phyloP scores from a whole-genome alignment of 2,888 invertebrate species.

The Rhabditoides inermis region DNA sequence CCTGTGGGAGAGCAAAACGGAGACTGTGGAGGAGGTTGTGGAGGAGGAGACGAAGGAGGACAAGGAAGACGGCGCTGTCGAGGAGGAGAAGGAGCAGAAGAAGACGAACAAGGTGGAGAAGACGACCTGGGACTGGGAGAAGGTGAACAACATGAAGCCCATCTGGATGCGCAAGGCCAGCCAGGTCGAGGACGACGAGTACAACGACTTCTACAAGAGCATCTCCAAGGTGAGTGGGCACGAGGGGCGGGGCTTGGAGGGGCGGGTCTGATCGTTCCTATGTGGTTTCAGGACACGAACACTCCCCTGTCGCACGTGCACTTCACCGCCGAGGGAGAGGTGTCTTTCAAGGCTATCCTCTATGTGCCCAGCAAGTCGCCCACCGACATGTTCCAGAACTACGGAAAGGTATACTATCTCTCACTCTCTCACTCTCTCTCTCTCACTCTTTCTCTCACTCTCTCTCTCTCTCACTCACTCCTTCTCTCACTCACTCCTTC shows the following conservation, averaged over 20 bases:
- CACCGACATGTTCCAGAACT: slow-evolving; percentile 84
- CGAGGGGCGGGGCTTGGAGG: neutral
- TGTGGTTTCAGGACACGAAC: slow-evolving; percentile 30
- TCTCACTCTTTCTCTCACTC: too few relatives aligned
- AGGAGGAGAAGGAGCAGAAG: slow-evolving; percentile 43
- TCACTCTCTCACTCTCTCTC: too few relatives aligned
- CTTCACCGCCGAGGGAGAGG: slow-evolving; percentile 97
- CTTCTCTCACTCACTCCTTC: too few relatives aligned
- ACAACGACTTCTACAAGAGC: slow-evolving; percentile 86
- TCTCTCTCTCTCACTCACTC: too few relatives aligned
- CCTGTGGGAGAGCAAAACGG: slow-evolving; percentile 63
- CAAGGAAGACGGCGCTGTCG: slow-evolving; percentile 47
- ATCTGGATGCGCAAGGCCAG: slow-evolving; percentile 84
- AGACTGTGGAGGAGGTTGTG: slow-evolving; percentile 59
- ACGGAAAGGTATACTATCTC: slow-evolving; percentile 74
- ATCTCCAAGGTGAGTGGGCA: slow-evolving; percentile 66
- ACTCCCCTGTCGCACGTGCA: slow-evolving; percentile 59
- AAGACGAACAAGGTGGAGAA: slow-evolving; percentile 62
- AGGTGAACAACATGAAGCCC: slow-evolving; percentile 91
- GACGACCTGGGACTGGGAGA: slow-evolving; percentile 95
- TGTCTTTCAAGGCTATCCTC: slow-evolving; percentile 90
- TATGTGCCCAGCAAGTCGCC: slow-evolving; percentile 86
- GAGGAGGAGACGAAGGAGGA: slow-evolving; percentile 59
- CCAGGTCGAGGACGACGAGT: slow-evolving; percentile 62
- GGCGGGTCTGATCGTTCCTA: neutral